These are phyloP conservation scores for Xestoiulus laeticollis DNA, from an alignment of 2,888 invertebrate genomes.

Conservation along the genomic window DNA sequence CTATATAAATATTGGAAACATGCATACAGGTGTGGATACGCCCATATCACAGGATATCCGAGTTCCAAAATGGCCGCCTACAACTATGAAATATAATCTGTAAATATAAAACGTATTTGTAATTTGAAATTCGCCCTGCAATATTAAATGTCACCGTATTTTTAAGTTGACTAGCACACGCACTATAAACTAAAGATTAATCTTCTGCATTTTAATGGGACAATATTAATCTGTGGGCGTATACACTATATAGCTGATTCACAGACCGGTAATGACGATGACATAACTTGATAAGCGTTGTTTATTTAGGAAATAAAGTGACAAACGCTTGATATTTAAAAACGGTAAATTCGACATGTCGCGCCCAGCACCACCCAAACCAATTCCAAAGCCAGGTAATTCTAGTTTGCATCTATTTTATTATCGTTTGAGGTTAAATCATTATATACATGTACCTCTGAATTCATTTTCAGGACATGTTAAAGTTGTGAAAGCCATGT, in stretches of 20 bases:
- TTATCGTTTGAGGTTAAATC: neutral
- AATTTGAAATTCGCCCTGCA: neutral
- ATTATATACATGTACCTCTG: neutral
- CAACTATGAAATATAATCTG: neutral
- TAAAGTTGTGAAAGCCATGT: conserved; percentile 70
- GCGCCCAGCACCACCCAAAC: conserved; percentile 54
- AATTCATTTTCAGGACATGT: conserved; percentile 65
- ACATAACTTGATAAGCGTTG: conserved; percentile 17
- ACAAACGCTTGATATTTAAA: neutral
- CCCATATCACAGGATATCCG: neutral
- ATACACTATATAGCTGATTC: neutral
- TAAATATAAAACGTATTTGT: neutral
- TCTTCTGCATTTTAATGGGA: neutral
- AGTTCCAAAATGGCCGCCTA: neutral
- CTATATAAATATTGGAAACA: neutral
- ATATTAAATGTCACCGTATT: neutral
- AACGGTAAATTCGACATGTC: conserved; percentile 20
- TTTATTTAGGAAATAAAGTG: conserved; percentile 32
- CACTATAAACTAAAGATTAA: neutral
- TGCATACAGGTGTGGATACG: conserved; percentile 6
- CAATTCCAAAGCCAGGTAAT: conserved; percentile 54
- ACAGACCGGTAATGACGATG: neutral
- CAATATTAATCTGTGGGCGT: neutral
- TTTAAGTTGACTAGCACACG: neutral
- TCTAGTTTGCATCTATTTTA: neutral